Percentiles rank a stretch among this genome's conserved stretches.
These are phyloP conservation scores for Parus major DNA, from an alignment of 2,113 vertebrate species.

Conservation along the genomic window DNA sequence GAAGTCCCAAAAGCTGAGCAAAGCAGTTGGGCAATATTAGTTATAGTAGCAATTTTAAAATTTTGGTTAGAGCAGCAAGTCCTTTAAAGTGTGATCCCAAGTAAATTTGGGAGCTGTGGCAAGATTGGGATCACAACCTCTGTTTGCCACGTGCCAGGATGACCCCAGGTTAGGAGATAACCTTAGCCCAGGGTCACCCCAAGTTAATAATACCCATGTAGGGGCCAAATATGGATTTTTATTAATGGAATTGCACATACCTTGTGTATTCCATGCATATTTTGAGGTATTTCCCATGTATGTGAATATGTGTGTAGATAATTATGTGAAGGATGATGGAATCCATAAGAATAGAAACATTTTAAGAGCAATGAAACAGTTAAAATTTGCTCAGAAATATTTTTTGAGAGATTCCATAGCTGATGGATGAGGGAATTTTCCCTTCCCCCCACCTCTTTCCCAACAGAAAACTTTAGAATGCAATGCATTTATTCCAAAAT, in stretches of 20 bases:
- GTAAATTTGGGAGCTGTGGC: neutral
- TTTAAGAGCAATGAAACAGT: neutral
- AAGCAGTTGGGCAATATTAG: neutral
- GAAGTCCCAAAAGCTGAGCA: neutral
- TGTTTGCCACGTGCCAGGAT: fast-evolving
- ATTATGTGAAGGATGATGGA: neutral
- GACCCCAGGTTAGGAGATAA: neutral
- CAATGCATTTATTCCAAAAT: neutral
- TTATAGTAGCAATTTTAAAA: neutral
- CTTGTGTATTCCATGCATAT: neutral
- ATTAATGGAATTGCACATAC: neutral
- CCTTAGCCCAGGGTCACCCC: fast-evolving
- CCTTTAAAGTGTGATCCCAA: neutral
- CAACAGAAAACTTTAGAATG: neutral
- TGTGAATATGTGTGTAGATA: neutral
- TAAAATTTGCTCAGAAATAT: neutral
- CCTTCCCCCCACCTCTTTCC: neutral
- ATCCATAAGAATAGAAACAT: neutral
- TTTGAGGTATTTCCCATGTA: neutral
- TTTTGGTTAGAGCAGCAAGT: neutral
- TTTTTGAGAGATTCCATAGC: neutral
- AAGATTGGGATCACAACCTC: neutral
- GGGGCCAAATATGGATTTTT: neutral
- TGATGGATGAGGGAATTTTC: neutral
- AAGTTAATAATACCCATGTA: fast-evolving